These are phyloP conservation scores for Ophthalmolycus amberensis DNA, from an alignment of 2,113 vertebrate genomes.

Conservation along the genomic window DNA sequence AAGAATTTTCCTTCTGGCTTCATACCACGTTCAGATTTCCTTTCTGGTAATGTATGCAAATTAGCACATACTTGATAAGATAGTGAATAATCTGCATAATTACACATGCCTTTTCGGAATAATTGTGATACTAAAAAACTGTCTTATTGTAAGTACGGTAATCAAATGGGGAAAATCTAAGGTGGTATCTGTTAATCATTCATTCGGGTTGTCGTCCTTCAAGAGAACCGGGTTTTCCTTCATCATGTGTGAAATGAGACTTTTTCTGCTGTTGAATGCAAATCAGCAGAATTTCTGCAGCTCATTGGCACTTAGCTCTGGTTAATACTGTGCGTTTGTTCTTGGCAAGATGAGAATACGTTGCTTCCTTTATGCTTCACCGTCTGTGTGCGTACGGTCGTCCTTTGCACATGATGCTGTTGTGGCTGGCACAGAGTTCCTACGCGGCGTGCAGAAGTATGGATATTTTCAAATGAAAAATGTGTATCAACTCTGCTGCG, in stretches of 20 bases:
- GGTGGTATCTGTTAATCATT: not conserved
- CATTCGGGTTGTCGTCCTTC: no score
- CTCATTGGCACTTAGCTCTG: not conserved
- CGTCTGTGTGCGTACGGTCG: not conserved
- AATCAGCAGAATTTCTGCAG: constrained; percentile 1
- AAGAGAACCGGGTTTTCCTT: no score
- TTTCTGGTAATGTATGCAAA: not conserved
- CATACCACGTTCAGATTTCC: no score
- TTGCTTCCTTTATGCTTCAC: not conserved
- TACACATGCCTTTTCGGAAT: not conserved
- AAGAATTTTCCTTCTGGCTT: no score
- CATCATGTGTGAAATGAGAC: constrained; percentile 1
- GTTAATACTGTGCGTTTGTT: not conserved
- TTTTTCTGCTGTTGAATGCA: constrained; percentile 5
- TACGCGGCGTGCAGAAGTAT: no score
- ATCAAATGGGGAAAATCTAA: not conserved
- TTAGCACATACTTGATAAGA: not conserved
- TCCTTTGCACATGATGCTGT: not conserved
- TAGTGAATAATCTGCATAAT: not conserved
- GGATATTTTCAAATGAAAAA: no score
- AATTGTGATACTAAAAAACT: no score
- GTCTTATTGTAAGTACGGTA: not conserved
- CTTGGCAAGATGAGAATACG: not conserved
- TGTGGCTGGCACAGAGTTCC: not conserved
- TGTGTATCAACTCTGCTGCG: not conserved